Evolutionary conservation across 2,888 invertebrate species (phyloP), one percentile per base, ranked within the genome.

Genomic region (Diplolepis rosae): DNA sequence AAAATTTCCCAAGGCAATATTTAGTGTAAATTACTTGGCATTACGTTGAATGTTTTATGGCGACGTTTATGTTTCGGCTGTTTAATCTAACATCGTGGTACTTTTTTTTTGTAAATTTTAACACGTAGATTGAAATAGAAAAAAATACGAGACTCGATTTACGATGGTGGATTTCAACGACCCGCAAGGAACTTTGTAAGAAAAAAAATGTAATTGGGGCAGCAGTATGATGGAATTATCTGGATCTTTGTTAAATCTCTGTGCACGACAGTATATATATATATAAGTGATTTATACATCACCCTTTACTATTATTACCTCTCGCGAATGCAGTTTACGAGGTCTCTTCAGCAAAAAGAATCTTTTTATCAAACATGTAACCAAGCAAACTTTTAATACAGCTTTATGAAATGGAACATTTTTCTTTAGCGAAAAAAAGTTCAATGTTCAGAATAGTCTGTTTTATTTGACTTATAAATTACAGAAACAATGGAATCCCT

Each of bases 141-240:
- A 13, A 24, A 39, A 24, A 24, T 35, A 39, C 35, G 39, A 61
- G n/a, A 61, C n/a, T 61, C 24, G 27, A 61, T 39, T 61, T 24
- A 61, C 61, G 24, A 39, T 18, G 13, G 27, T 51, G 22, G 32
- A 13, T 24, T 27, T n/a, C 27, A 35, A n/a, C 24, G 24, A 39
- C 24, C 61, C 35, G 61, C 39, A 39, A 39, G 35, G 22, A 39
- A 61, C n/a, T 35, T n/a, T 24, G 9, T 24, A 13, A 39, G 39
- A 13, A 61, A 61, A 56, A 56, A 61, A 61, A n/a, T 32, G 35
- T 24, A 61, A 61, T 61, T 61, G 61, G 61, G 22, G 39, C 61
- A 61, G 35, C 39, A 39, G 27, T 61, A 24, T 61, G 61, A 61
- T 61, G 35, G 61, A 61, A 61, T 61, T 61, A 35, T 61, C 22